phyloP scores from a whole-genome alignment of 2,113 vertebrate species.

The Tinamus guttatus region DNA sequence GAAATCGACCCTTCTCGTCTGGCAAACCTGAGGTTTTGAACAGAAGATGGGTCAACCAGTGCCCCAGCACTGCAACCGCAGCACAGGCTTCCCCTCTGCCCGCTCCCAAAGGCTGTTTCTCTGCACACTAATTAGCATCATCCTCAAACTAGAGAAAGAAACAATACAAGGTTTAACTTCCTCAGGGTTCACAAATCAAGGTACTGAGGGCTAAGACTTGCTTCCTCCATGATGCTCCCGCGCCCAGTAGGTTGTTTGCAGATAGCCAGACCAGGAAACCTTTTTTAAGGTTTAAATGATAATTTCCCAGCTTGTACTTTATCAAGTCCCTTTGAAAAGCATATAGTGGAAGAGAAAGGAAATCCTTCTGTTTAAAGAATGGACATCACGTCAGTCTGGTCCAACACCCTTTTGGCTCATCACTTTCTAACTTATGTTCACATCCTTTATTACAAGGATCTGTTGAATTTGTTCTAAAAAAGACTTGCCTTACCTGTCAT shows the following conservation, averaged over 20 bases:
- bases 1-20: conserved; percentile 90
- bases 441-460: background rate
- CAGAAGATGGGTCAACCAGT: fast-evolving
- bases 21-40: conserved; percentile 83
- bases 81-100: background rate
- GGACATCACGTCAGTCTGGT: no score
- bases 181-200: background rate
- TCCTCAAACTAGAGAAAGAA: background rate
- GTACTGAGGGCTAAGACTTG: background rate
- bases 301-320: background rate
- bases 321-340: background rate
- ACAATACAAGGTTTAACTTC: background rate
- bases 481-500: background rate
- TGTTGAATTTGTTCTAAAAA: background rate
- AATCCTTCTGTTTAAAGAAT: background rate
- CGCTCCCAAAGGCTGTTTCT: background rate
- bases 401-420: background rate
- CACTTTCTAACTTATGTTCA: background rate
- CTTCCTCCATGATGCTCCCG: no score
- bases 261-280: background rate
- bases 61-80: background rate
- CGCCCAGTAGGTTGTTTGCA: background rate
- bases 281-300: background rate
- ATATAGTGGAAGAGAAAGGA: background rate
- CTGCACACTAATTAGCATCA: background rate